Conservation (phyloP, 2,888 invertebrate species). For the Polydesmus complanatus region DNA sequence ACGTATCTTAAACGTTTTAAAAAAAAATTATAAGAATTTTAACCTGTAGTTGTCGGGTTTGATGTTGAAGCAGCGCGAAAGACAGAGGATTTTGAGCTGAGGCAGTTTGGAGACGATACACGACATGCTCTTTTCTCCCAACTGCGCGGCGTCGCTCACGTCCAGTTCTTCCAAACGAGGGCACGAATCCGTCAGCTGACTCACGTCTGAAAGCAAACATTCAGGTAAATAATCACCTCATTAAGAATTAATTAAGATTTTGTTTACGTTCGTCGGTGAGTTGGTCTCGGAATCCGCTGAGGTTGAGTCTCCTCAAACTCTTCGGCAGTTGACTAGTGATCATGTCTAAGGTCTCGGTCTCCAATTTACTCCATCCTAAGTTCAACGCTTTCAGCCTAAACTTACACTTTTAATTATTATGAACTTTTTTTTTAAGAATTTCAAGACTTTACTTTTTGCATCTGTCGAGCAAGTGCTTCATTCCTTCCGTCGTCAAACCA, state of each 20-base stretch:
- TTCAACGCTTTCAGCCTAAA: too few relatives aligned
- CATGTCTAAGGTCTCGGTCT: too few relatives aligned
- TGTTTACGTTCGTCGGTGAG: too few relatives aligned
- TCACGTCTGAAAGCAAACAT: conserved; percentile 46
- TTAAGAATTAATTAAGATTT: too few relatives aligned
- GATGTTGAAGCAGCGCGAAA: conserved; percentile 52
- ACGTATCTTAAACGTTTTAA: neutral
- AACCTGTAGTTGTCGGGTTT: conserved; percentile 53
- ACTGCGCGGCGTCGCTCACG: conserved; percentile 66
- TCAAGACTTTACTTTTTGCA: too few relatives aligned
- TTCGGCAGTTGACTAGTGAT: too few relatives aligned
- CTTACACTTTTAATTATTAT: too few relatives aligned
- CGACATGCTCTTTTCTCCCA: conserved; percentile 48
- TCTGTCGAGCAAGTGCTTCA: too few relatives aligned
- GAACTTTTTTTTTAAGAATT: too few relatives aligned
- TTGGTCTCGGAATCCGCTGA: too few relatives aligned
- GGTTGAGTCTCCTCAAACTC: too few relatives aligned
- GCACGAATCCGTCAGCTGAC: conserved; percentile 48
- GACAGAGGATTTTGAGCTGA: conserved; percentile 37
- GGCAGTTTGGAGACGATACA: conserved; percentile 41
- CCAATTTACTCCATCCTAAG: too few relatives aligned
- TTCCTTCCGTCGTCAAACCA: neutral
- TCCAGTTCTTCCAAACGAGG: conserved; percentile 66
- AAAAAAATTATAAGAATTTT: conserved; percentile 22
- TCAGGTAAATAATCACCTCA: conserved; percentile 13